A percentile compares a stretch with the other conserved stretches of the same genome.
Conservation (phyloP, 2,797 vertebrate genomes). For the Monodelphis domestica region DNA sequence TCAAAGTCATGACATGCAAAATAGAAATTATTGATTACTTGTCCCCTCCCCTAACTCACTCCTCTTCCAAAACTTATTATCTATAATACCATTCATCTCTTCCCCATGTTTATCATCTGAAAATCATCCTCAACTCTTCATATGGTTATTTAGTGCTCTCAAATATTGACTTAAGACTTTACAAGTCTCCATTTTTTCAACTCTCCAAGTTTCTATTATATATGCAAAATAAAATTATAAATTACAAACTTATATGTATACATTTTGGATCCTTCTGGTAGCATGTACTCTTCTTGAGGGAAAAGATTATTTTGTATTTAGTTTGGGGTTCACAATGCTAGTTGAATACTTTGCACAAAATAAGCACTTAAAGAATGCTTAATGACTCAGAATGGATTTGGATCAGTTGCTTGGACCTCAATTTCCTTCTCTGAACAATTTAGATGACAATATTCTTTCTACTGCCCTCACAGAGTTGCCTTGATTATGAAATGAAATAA, state of each 20-base stretch:
- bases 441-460: not conserved
- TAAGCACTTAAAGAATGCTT: not conserved
- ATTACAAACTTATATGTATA: not conserved
- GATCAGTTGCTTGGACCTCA: not conserved
- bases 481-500: not conserved
- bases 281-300: not conserved
- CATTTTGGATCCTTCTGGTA: not conserved
- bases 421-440: not conserved
- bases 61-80: not conserved
- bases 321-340: not conserved
- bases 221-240: too few relatives aligned
- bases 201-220: too few relatives aligned
- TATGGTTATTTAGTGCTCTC: not conserved
- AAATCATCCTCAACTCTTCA: not conserved
- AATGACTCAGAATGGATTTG: not conserved
- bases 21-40: not conserved
- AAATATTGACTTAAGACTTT: not conserved
- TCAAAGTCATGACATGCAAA: not conserved
- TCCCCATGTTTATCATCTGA: not conserved
- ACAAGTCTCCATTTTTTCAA: too few relatives aligned
- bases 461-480: not conserved
- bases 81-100: not conserved
- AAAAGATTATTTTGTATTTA: not conserved
- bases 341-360: not conserved
- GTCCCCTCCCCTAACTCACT: not conserved